Conservation (phyloP, 2,888 invertebrate species). For the Girardia tigrina region DNA sequence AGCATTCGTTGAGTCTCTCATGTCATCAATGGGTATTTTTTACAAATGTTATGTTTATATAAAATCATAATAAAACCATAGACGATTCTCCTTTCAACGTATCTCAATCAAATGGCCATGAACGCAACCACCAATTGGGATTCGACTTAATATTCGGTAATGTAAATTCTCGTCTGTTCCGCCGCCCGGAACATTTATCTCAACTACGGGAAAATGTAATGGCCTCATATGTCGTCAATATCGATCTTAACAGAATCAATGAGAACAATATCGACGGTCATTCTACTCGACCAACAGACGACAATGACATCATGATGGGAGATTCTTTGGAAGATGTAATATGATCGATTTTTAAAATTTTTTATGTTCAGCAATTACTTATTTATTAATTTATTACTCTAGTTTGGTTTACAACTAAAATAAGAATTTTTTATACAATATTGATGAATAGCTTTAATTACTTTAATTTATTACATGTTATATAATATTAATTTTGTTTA, state of each 20-base stretch:
- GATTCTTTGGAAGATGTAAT: constrained; percentile 13
- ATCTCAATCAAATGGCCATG: neutral
- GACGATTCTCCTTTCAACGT: neutral
- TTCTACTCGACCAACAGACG: too few species aligned
- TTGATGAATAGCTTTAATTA: too few species aligned
- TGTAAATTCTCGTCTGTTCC: constrained; percentile 1
- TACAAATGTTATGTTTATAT: too few species aligned
- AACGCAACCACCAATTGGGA: neutral
- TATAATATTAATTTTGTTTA: too few species aligned
- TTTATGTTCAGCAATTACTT: too few species aligned
- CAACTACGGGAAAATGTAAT: neutral
- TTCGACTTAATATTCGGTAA: neutral
- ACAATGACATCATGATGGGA: neutral
- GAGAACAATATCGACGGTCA: neutral
- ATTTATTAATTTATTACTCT: too few species aligned
- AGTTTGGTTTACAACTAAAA: too few species aligned
- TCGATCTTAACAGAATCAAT: neutral
- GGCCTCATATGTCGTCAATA: neutral
- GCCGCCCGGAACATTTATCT: neutral
- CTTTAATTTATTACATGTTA: too few species aligned
- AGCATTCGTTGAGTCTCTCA: neutral
- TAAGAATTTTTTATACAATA: too few species aligned
- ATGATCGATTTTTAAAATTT: too few species aligned
- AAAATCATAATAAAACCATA: neutral
- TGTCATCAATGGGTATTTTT: constrained; percentile 7